A percentile compares a stretch with the other conserved stretches of the same genome.
Conservation (phyloP, 64 coral and sea anemone genomes). For the Stichodactyla mertensii region DNA sequence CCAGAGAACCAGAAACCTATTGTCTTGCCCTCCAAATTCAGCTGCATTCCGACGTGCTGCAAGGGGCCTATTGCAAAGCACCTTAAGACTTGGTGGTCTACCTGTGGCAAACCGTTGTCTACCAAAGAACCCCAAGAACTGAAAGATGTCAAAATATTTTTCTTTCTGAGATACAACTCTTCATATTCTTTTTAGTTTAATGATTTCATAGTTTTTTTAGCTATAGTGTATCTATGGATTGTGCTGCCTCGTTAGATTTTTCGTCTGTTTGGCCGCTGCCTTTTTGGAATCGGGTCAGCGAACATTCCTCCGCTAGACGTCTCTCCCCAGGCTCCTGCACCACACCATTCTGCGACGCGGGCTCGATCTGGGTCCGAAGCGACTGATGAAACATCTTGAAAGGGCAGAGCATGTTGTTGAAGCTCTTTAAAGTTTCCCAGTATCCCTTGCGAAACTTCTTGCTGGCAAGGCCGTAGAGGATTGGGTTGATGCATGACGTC, state of each 20-base stretch:
- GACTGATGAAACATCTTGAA: background rate
- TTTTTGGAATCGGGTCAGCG: background rate
- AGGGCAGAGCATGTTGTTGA: background rate
- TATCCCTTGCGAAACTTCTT: constrained; percentile 46
- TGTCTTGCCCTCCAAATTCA: no score
- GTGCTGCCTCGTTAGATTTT: background rate
- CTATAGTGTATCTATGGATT: no score
- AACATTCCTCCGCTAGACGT: background rate
- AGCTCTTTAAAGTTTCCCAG: constrained; percentile 13
- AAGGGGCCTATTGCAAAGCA: no score
- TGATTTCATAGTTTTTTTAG: no score
- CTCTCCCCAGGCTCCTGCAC: background rate
- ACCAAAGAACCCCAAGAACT: no score
- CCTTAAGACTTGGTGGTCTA: no score
- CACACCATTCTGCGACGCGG: background rate
- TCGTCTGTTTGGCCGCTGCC: background rate
- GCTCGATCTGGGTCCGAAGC: background rate
- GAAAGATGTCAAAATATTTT: no score
- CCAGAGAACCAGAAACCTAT: no score
- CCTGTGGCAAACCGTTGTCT: no score
- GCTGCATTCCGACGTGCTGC: no score
- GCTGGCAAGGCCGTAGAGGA: constrained; percentile 37
- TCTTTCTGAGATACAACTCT: no score
- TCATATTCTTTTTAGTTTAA: no score
- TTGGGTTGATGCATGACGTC: constrained; percentile 42